Conservation (phyloP, 1,140 invertebrate genomes). For the Drosophila prosaltans region DNA sequence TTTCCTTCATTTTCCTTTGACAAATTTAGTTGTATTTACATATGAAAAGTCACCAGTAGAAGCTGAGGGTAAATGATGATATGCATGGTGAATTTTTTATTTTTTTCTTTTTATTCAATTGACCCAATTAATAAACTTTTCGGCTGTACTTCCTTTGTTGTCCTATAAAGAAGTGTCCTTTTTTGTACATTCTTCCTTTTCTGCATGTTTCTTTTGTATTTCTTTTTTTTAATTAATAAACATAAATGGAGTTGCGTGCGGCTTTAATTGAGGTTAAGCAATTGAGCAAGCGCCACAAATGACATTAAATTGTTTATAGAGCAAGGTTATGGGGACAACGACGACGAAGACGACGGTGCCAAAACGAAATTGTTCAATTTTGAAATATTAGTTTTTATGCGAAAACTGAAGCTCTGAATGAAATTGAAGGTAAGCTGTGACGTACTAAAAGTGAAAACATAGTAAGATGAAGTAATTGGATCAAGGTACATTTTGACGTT, state of each 20-base stretch:
- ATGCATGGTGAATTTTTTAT: conserved; percentile 3
- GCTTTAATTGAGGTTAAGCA: conserved; percentile 66
- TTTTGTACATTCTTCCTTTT: conserved; percentile 31
- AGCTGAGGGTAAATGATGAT: conserved; percentile 23
- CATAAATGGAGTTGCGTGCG: conserved; percentile 48
- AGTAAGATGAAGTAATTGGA: background rate
- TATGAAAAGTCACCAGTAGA: conserved; percentile 4
- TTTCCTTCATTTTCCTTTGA: conserved; percentile 4
- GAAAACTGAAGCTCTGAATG: conserved; percentile 21
- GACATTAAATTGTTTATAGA: conserved; percentile 68
- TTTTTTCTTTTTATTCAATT: conserved; percentile 17
- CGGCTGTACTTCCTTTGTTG: background rate
- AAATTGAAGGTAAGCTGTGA: conserved; percentile 39
- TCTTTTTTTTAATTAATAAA: conserved; percentile 55
- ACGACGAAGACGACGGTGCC: background rate
- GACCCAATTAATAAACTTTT: conserved; percentile 50
- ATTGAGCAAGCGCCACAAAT: conserved; percentile 35
- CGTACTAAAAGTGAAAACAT: background rate
- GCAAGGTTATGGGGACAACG: conserved; percentile 49
- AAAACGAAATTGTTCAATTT: conserved; percentile 33
- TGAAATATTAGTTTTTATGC: conserved; percentile 48
- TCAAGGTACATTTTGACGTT: conserved; percentile 25
- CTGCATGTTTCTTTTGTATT: conserved; percentile 39
- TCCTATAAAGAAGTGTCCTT: background rate
- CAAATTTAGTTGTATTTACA: conserved; percentile 26